These are phyloP conservation scores for Myoxocephalus aenaeus DNA, from an alignment of 2,797 vertebrate genomes.

Conservation along the genomic window DNA sequence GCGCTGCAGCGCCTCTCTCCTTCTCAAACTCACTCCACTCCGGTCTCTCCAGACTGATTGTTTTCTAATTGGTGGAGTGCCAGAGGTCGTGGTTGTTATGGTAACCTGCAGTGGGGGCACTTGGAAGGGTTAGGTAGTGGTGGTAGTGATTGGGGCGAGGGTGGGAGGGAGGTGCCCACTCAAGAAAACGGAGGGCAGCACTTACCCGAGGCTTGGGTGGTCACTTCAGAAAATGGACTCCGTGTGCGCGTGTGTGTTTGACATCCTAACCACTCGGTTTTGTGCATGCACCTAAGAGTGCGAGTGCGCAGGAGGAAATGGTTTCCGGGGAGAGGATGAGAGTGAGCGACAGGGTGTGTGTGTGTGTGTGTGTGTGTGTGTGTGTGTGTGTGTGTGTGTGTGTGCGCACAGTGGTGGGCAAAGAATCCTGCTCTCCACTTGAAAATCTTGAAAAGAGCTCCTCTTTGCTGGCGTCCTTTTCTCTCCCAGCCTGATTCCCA, in stretches of 20 bases:
- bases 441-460: slow-evolving; percentile 31
- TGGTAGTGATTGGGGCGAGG: slow-evolving; percentile 38
- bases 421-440: slow-evolving; percentile 32
- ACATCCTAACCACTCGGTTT: slow-evolving; percentile 37
- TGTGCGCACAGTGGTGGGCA: neutral
- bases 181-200: slow-evolving; percentile 71
- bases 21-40: slow-evolving; percentile 60
- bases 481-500: slow-evolving; percentile 1
- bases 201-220: slow-evolving; percentile 68
- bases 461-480: neutral
- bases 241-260: slow-evolving; percentile 15
- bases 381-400: slow-evolving; percentile 3
- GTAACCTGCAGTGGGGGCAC: slow-evolving; percentile 76
- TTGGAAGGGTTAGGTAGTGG: slow-evolving; percentile 59
- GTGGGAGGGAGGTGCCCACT: slow-evolving; percentile 63
- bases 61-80: slow-evolving; percentile 86
- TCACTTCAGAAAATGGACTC: slow-evolving; percentile 75
- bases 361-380: neutral
- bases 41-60: slow-evolving; percentile 79
- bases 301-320: slow-evolving; percentile 3
- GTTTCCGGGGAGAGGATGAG: neutral
- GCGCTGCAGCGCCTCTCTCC: slow-evolving; percentile 30
- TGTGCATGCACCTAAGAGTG: slow-evolving; percentile 24
- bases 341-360: neutral
- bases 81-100: slow-evolving; percentile 85